Evolutionary conservation across 2,113 vertebrate species (phyloP).

Genomic region (Nannospalax galili): DNA sequence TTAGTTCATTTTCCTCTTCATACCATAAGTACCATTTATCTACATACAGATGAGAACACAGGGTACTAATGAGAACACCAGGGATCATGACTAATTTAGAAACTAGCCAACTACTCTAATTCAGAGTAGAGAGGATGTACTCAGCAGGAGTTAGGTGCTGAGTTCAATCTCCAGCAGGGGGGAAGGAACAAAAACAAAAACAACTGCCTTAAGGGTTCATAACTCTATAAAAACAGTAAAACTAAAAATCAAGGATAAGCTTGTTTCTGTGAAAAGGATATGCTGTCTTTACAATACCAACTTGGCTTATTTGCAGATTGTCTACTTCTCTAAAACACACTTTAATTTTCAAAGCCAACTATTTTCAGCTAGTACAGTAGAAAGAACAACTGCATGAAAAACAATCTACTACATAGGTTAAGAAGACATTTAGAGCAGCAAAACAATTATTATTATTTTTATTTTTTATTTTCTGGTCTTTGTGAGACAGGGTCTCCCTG

Average conservation of each 20-base stretch:
- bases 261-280: neutral
- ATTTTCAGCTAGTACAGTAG: neutral
- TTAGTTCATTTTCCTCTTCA: neutral
- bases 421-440: conserved; percentile 34
- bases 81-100: conserved; percentile 13
- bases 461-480: no score
- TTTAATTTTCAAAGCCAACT: conserved; percentile 49
- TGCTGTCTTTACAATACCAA: neutral
- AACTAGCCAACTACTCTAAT: no score
- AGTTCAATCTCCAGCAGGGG: neutral
- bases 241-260: conserved; percentile 35
- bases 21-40: neutral
- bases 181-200: no score
- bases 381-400: conserved; percentile 13
- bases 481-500: no score
- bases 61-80: neutral
- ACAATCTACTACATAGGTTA: neutral
- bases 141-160: neutral
- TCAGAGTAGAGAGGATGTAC: no score
- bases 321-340: conserved; percentile 23
- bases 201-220: neutral
- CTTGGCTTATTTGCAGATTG: conserved; percentile 23
- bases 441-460: no score
- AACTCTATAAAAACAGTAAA: neutral
- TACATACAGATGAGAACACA: neutral